Base-by-base conservation (phyloP, 1,140 invertebrate genomes). In the Subanguina moxae region DNA sequence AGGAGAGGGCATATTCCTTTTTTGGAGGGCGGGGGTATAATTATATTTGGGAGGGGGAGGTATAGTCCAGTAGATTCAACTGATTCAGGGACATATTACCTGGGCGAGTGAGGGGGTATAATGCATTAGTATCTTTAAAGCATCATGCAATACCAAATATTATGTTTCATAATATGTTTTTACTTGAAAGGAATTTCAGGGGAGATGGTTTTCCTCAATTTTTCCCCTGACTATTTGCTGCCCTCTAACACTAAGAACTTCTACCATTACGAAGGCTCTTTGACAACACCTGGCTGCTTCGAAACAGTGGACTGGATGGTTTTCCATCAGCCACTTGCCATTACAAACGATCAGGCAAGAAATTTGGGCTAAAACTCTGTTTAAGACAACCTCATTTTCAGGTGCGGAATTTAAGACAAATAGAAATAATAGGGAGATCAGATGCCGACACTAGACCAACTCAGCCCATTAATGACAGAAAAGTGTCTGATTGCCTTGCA, bases 241-340 rank as follows among this genome's bases (percentile, higher is more conserved):
- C 79, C 79, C 25, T 38, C 62, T 17, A 64, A 71, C 66, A 70
- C 64, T 7, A 70, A 76, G 27, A 62, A 68, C 19, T 84, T 80
- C 70, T 90, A 89, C 77, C 79, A 88, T 1, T 95, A 94, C 83
- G 86, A 87, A 45, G 92, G 93, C 0, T 94, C 91, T 1, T 82
- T 94, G 32, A 94, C 93, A 0, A 94, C 92, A 3, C 92, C 92
- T 1, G 91, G 91, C 0, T 94, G 92, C 77, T 87, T 87, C 5
- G 91, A 94, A 85, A 87, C 89, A 7, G 92, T 94, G 1, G 89
- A 88, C 1, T 95, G 92, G 92, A 89, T 93, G 21, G 88, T 94
- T 76, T 91, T 91, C 75, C 88, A 88, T 68, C 85, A 89, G 46
- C 78, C 78, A 7, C 43, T 80, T 38, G 64, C 76, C 19, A 75